Percentiles rank a stretch among this genome's conserved stretches.
phyloP scores from a whole-genome alignment of 2,113 vertebrate species.

The Himantopus leucocephalus region DNA sequence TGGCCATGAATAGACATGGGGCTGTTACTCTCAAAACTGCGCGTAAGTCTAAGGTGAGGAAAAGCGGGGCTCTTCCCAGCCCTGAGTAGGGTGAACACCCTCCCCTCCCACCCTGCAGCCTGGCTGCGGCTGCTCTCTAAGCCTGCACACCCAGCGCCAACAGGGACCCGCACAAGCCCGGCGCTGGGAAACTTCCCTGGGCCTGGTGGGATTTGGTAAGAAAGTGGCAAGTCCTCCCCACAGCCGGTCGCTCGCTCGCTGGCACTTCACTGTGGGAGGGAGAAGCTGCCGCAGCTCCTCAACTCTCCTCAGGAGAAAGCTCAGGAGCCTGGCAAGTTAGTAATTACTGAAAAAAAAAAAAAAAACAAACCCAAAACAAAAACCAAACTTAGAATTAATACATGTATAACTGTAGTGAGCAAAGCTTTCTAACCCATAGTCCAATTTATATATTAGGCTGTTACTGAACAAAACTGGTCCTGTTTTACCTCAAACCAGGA shows the following conservation, averaged over 20 bases:
- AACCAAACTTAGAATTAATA: neutral
- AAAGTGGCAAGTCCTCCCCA: neutral
- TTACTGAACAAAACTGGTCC: too few relatives aligned
- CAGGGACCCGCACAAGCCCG: neutral
- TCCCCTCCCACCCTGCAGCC: neutral
- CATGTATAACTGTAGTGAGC: neutral
- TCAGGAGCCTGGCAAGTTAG: neutral
- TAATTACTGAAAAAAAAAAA: neutral
- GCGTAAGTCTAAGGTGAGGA: neutral
- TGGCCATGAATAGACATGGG: fast-evolving
- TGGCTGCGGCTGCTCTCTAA: neutral
- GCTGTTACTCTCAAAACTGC: neutral
- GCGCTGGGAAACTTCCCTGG: neutral
- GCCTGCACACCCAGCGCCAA: neutral
- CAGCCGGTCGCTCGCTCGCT: fast-evolving
- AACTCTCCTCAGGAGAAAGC: neutral
- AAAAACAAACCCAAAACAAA: neutral
- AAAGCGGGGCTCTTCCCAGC: neutral
- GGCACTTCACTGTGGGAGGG: neutral
- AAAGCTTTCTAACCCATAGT: neutral
- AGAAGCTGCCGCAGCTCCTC: neutral
- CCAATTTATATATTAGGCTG: neutral
- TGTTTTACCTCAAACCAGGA: too few relatives aligned
- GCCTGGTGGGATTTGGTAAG: neutral
- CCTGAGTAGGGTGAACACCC: fast-evolving